phyloP scores from a whole-genome alignment of 2,113 vertebrate species.

The Python bivittatus region DNA sequence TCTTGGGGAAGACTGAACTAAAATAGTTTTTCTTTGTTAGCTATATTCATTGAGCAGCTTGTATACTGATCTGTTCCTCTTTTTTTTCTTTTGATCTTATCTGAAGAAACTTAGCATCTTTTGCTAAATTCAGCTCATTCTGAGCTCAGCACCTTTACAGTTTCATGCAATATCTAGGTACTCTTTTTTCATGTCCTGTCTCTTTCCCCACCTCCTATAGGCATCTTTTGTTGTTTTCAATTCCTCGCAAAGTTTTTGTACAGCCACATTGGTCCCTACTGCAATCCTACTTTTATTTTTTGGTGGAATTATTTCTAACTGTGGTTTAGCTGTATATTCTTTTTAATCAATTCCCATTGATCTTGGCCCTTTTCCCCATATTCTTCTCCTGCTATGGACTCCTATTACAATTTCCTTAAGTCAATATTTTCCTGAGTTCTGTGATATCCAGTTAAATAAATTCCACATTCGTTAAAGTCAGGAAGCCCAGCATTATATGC shows the following conservation, averaged over 20 bases:
- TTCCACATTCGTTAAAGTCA: not conserved
- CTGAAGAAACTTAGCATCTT: not conserved
- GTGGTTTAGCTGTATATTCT: not conserved
- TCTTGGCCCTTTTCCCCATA: not conserved
- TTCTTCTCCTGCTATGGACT: not conserved
- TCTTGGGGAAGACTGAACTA: not conserved
- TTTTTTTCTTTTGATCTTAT: not conserved
- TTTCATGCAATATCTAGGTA: not conserved
- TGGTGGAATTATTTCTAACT: not conserved
- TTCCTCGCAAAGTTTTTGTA: not conserved
- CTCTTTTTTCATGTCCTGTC: not conserved
- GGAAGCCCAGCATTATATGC: not conserved
- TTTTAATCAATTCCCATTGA: not conserved
- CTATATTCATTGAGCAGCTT: not conserved
- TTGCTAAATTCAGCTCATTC: not conserved
- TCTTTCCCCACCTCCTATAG: not conserved
- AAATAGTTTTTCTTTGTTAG: not conserved
- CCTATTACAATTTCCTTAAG: not conserved
- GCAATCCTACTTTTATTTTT: not conserved
- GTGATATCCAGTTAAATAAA: not conserved
- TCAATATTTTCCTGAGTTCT: not conserved
- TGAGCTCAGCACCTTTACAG: not conserved
- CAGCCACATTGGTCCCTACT: not conserved
- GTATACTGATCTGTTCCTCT: not conserved
- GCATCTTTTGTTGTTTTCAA: not conserved